These are phyloP conservation scores for Cataglyphis cursor DNA, from an alignment of 2,888 invertebrate genomes.

Conservation along the genomic window DNA sequence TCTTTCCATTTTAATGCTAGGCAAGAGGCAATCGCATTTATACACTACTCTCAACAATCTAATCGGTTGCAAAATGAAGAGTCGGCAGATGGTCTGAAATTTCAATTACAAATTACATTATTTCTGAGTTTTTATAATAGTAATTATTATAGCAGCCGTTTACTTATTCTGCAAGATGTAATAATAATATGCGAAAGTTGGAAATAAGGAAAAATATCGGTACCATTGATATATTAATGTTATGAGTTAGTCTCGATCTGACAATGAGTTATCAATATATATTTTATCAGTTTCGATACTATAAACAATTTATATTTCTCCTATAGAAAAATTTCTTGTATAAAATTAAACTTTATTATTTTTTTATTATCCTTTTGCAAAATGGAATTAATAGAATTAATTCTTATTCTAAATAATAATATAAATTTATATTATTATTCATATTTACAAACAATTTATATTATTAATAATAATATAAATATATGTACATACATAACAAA, in stretches of 20 bases:
- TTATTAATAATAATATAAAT: too few species aligned
- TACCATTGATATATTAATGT: background rate
- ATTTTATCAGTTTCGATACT: background rate
- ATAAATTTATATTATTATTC: too few species aligned
- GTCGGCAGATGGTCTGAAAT: background rate
- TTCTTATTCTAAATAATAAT: background rate
- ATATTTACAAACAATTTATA: too few species aligned
- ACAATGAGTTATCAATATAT: background rate
- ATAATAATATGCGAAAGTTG: background rate
- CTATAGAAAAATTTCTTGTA: background rate
- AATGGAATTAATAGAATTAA: background rate
- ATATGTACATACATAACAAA: too few species aligned
- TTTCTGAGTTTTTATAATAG: too few species aligned
- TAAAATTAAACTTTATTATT: background rate
- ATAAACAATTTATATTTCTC: slow-evolving; percentile 7
- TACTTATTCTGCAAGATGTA: background rate
- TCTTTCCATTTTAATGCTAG: background rate
- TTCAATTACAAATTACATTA: slow-evolving; percentile 11
- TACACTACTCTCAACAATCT: slow-evolving; percentile 1
- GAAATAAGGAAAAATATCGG: background rate
- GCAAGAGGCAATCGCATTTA: slow-evolving; percentile 20
- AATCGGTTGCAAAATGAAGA: slow-evolving; percentile 8
- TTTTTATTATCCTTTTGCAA: background rate
- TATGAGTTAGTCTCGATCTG: too few species aligned
- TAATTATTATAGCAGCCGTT: background rate